Percentiles rank a stretch among this genome's conserved stretches.
These are phyloP conservation scores for Orbicella faveolata DNA, from an alignment of 64 coral and sea anemone genomes.

Conservation along the genomic window DNA sequence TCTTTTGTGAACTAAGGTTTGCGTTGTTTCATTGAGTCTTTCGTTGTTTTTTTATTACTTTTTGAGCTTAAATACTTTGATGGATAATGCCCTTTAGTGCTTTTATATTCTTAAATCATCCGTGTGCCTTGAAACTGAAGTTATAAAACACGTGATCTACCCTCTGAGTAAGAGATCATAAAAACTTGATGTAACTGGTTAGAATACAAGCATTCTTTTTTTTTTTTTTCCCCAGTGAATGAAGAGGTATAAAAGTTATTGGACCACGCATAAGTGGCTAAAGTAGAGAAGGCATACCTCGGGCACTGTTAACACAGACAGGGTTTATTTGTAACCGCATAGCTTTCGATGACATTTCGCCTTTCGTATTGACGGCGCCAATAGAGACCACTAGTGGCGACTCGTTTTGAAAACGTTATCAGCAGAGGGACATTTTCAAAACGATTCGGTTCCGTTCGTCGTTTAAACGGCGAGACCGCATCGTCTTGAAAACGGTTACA, in stretches of 20 bases:
- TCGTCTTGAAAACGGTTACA: neutral
- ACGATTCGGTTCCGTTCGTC: conserved; percentile 34
- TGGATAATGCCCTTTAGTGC: too few relatives aligned
- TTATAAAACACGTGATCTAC: conserved; percentile 42
- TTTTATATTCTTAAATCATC: too few relatives aligned
- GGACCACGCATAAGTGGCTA: neutral
- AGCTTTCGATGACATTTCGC: conserved; percentile 37
- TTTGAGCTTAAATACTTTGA: too few relatives aligned
- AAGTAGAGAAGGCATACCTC: conserved; percentile 32
- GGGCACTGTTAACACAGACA: conserved; percentile 31
- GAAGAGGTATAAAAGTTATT: conserved; percentile 48
- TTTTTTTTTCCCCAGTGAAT: neutral
- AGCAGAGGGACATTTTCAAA: conserved; percentile 19
- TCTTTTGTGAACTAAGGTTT: conserved; percentile 9
- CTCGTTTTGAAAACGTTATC: neutral
- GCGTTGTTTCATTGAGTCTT: too few relatives aligned
- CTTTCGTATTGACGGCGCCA: conserved; percentile 9
- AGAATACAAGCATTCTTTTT: conserved; percentile 8
- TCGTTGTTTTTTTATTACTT: too few relatives aligned
- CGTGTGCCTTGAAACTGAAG: conserved; percentile 42
- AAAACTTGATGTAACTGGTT: neutral
- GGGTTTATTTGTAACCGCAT: conserved; percentile 17
- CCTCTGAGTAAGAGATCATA: conserved; percentile 13
- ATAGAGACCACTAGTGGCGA: too few relatives aligned
- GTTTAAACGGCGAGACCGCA: too few relatives aligned